Base-by-base conservation (phyloP, 2,113 vertebrate genomes). In the Podarcis cretensis region DNA sequence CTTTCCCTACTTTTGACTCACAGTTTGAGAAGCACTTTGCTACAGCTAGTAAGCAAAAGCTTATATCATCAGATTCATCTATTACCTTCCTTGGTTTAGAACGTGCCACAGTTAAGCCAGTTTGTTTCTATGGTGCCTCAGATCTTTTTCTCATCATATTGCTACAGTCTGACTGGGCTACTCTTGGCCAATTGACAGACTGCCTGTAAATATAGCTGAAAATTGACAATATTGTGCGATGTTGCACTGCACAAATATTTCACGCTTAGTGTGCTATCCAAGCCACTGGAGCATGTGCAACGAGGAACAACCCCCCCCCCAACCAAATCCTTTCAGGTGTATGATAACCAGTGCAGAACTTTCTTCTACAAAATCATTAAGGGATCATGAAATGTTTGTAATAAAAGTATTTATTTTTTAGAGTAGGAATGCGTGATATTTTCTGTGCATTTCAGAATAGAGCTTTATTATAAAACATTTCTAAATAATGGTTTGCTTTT, bases 361-460 rank as follows among this genome's bases (percentile, higher is more conserved):
- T 94, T 90, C 87, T 91, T 88, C 78, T 92, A 43, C 1, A 54
- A 43, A 71, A 78, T 88, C 37, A 80, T 48, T 88, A 92, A 94
- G 78, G 95, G 91, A 95, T 95, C 82, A 92, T 89, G 6, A 40
- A 87, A 91, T 88, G 87, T 87, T 94, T 92, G 9, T 89, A 89
- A 84, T 85, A 94, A 83, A 94, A 91, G 86, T 95, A 94, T 74
- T 93, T 83, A 88, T 88, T 40, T 20, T 66, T 54, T 85, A 90
- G 89, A 83, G 71, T 86, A 87, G 82, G 84, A 87, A 37, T 2
- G 23, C 84, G 90, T 92, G 93, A 90, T 89, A 89, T 87, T 74
- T 91, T 95, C 81, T 87, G 92, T 94, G 90, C 89, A 93, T 94
- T 93, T 96, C 95, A 92, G 92, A 95, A 92, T 85, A 92, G 81